phyloP scores from a whole-genome alignment of 2,888 invertebrate species.

The Phragmatobia fuliginosa region DNA sequence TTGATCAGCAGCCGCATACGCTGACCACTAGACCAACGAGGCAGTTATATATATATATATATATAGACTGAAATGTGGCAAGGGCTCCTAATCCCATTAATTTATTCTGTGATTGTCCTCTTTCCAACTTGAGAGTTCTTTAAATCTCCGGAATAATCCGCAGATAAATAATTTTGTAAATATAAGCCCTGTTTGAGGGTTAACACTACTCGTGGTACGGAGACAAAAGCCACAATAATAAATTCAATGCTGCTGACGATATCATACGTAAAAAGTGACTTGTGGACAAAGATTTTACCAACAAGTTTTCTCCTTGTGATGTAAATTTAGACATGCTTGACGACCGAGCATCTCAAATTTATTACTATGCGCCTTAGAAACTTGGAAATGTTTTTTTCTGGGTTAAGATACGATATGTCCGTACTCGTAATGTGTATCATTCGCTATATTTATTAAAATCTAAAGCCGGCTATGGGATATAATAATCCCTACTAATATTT shows the following conservation, averaged over 20 bases:
- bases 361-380: neutral
- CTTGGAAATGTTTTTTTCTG: neutral
- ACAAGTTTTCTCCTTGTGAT: neutral
- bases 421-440: too few species aligned
- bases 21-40: too few species aligned
- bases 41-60: too few species aligned
- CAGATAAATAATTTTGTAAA: neutral
- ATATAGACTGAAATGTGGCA: neutral
- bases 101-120: neutral
- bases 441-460: neutral
- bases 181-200: neutral
- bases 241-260: neutral
- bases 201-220: neutral
- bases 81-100: slow-evolving; percentile 5
- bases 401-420: neutral
- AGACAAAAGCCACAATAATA: neutral
- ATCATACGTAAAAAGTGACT: neutral
- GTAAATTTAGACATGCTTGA: neutral
- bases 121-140: neutral
- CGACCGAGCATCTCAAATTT: slow-evolving; percentile 29
- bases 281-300: neutral
- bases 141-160: neutral
- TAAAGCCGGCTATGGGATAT: too few species aligned
- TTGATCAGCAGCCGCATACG: too few species aligned
- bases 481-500: too few species aligned